Evolutionary conservation across 2,113 vertebrate genomes (phyloP).

Genomic region (Pygoscelis antarcticus): DNA sequence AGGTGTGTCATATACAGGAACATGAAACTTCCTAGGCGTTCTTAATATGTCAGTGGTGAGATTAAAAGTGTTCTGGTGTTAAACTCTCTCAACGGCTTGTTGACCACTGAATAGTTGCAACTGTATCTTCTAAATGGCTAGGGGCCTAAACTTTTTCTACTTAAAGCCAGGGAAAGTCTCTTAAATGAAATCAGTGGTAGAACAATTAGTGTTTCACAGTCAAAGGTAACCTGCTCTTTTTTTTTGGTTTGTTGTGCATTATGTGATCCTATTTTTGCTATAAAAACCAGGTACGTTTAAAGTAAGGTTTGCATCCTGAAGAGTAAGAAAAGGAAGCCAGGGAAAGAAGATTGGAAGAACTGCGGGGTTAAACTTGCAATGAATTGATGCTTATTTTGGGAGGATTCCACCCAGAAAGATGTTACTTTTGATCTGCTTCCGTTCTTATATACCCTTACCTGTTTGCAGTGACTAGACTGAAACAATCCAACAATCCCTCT

Average conservation of each 20-base stretch:
- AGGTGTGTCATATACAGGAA: constrained; percentile 25
- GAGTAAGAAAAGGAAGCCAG: neutral
- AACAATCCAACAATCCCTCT: neutral
- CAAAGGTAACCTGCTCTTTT: neutral
- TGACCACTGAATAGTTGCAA: neutral
- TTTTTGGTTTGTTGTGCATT: neutral
- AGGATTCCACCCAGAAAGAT: neutral
- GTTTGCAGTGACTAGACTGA: neutral
- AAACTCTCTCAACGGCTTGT: neutral
- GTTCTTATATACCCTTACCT: neutral
- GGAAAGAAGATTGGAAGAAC: neutral
- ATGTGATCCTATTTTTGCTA: neutral
- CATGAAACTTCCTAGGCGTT: neutral
- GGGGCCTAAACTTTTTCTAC: neutral
- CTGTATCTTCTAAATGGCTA: neutral
- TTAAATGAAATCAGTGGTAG: neutral
- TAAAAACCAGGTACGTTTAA: neutral
- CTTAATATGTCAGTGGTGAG: neutral
- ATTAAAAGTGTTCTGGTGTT: neutral
- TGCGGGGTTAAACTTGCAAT: neutral
- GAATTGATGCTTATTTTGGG: constrained; percentile 16
- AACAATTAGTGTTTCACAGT: neutral
- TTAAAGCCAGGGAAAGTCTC: neutral
- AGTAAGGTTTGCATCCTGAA: neutral
- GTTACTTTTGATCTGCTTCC: neutral